Percentiles rank a stretch among this genome's conserved stretches.
These are phyloP conservation scores for Glaucomys volans DNA, from an alignment of 2,113 vertebrate species.

Conservation along the genomic window DNA sequence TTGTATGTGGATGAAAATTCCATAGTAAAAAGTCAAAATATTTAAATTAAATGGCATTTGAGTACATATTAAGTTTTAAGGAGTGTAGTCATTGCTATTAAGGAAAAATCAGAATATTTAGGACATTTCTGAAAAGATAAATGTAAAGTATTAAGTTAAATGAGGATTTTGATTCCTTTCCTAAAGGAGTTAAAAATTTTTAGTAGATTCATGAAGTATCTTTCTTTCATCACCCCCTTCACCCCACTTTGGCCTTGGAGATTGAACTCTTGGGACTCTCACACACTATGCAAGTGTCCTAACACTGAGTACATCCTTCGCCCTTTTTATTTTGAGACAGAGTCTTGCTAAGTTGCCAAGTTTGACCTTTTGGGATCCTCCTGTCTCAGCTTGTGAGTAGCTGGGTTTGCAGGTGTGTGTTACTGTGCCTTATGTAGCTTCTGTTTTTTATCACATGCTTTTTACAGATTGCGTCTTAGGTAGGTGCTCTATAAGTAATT, in stretches of 20 bases:
- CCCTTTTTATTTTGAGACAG: too few species aligned
- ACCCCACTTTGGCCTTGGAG: too few species aligned
- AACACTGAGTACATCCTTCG: too few species aligned
- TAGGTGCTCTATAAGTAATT: not conserved
- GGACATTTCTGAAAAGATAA: not conserved
- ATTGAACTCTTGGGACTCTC: too few species aligned
- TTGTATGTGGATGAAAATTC: not conserved
- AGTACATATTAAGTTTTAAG: not conserved
- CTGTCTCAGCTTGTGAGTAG: too few species aligned
- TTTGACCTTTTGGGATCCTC: too few species aligned
- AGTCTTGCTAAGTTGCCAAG: too few species aligned
- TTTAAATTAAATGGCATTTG: not conserved
- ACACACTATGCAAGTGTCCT: too few species aligned
- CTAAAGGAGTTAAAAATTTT: constrained; percentile 29
- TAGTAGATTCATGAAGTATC: not conserved
- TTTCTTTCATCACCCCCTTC: not conserved
- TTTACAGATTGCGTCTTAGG: not conserved
- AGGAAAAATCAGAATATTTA: not conserved
- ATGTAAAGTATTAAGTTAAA: not conserved
- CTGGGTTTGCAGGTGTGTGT: too few species aligned
- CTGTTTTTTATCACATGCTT: not conserved
- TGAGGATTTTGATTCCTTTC: constrained; percentile 20
- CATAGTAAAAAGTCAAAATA: not conserved
- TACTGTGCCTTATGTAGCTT: not conserved
- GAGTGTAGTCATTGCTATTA: not conserved